A percentile compares a stretch with the other conserved stretches of the same genome.
phyloP scores from a whole-genome alignment of 2,888 invertebrate genomes.

The Polydrusus cervinus region DNA sequence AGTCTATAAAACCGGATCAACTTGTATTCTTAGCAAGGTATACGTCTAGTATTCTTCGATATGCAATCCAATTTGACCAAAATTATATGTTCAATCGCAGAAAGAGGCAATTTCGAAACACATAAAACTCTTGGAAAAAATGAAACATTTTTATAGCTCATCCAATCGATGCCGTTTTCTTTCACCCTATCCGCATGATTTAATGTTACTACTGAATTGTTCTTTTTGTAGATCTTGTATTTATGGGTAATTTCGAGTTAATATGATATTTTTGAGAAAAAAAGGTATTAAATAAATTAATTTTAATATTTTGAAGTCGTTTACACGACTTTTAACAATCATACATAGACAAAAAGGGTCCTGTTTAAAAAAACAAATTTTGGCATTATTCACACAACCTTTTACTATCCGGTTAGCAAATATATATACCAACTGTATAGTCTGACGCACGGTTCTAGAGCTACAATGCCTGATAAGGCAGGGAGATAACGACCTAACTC shows the following conservation, averaged over 20 bases:
- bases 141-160: slow-evolving; percentile 29
- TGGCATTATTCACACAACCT: no score
- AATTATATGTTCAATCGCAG: slow-evolving; percentile 38
- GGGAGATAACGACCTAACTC: no score
- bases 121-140: slow-evolving; percentile 41
- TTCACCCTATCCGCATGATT: slow-evolving; percentile 31
- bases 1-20: slow-evolving; percentile 16
- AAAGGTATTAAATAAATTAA: no score
- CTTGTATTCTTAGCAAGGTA: slow-evolving; percentile 11
- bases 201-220: slow-evolving; percentile 30
- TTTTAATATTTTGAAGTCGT: no score
- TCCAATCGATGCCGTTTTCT: slow-evolving; percentile 37
- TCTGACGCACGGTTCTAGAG: no score
- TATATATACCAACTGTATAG: no score
- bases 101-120: slow-evolving; percentile 37
- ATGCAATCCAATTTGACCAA: slow-evolving; percentile 37
- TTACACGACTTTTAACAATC: no score
- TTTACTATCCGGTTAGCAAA: no score
- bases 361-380: no score
- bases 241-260: not conserved
- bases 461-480: no score
- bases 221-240: slow-evolving; percentile 14
- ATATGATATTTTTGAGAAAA: no score
- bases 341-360: no score
- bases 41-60: slow-evolving; percentile 3